These are phyloP conservation scores for Cheilosia urbana DNA, from an alignment of 2,888 invertebrate species.

Conservation along the genomic window DNA sequence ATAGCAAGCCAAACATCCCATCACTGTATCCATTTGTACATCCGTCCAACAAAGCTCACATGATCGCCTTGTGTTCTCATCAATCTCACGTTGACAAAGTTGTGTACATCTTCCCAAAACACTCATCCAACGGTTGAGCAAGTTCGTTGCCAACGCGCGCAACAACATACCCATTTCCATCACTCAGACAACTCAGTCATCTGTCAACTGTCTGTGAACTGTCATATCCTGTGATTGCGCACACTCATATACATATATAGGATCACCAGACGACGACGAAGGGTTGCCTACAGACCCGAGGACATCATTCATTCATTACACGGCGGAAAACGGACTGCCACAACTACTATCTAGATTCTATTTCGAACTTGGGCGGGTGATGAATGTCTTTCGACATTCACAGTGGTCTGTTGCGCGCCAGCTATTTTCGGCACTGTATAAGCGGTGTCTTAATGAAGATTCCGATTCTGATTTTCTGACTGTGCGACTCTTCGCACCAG, in stretches of 20 bases:
- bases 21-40: background rate
- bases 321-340: conserved; percentile 60
- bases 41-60: background rate
- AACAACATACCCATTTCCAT: conserved; percentile 76
- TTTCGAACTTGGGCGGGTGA: conserved; percentile 70
- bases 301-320: conserved; percentile 80
- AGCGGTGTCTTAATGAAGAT: conserved; percentile 62
- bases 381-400: conserved; percentile 72
- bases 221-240: conserved; percentile 66
- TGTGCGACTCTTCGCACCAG: conserved; percentile 8
- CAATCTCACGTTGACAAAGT: conserved; percentile 68
- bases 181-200: conserved; percentile 79
- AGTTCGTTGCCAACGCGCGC: conserved; percentile 79
- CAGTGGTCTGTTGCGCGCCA: conserved; percentile 42
- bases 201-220: conserved; percentile 78
- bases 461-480: conserved; percentile 14
- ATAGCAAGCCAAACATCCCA: background rate
- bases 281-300: conserved; percentile 69
- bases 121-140: conserved; percentile 73
- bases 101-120: conserved; percentile 55
- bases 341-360: conserved; percentile 44
- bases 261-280: conserved; percentile 34
- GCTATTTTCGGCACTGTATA: conserved; percentile 57
- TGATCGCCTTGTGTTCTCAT: conserved; percentile 42
- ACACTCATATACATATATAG: background rate